These are phyloP conservation scores for Anas acuta DNA, from an alignment of 2,797 vertebrate genomes.

Conservation along the genomic window DNA sequence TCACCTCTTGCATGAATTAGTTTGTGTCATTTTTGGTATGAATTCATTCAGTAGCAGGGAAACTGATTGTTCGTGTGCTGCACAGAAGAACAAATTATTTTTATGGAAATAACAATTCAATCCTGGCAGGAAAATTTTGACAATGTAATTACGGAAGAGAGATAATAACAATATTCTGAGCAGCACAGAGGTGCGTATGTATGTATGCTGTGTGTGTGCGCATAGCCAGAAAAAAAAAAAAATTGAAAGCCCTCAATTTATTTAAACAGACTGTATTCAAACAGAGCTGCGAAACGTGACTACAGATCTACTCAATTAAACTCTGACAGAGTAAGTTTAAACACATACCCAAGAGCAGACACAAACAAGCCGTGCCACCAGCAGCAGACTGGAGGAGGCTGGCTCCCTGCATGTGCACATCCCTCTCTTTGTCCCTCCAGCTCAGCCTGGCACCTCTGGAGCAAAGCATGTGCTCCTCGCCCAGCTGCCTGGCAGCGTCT, in stretches of 20 bases:
- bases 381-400: background rate
- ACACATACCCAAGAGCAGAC: background rate
- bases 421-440: background rate
- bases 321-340: background rate
- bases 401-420: accelerated
- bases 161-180: background rate
- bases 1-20: background rate
- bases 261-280: background rate
- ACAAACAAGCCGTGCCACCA: background rate
- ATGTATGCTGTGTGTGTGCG: background rate
- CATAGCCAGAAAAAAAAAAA: background rate
- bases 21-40: background rate
- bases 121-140: background rate
- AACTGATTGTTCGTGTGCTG: background rate
- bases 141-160: background rate
- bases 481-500: background rate
- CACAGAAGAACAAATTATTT: background rate
- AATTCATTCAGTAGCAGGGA: background rate
- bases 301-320: background rate
- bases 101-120: background rate
- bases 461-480: background rate
- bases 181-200: background rate
- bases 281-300: background rate
- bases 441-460: background rate
- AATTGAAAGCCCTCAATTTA: background rate